Base-by-base conservation (phyloP, 2,113 vertebrate species). In the Pongo abelii region DNA sequence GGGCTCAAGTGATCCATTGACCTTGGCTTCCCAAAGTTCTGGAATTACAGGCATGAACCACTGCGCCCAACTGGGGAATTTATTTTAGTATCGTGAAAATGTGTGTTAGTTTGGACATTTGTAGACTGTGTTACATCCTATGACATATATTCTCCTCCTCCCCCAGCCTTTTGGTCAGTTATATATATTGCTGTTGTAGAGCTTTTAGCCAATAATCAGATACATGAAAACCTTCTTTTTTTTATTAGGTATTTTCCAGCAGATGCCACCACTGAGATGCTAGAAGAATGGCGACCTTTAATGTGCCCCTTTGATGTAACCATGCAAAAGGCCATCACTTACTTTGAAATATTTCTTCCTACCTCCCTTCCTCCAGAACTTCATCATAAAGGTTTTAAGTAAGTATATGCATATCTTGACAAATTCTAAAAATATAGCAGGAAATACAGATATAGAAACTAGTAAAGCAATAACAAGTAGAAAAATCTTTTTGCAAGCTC, bases 221-320 rank as follows among this genome's bases (percentile, higher is more conserved):
- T 90, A 77, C 16, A 69, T 70, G 72, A 81, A 95, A 95, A 90
- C 20, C 8, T 97, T 84, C 38, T 48, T 92, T 61, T 61, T 64
- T 90, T 79, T 96, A 70, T 55, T 98, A 99, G 99, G n/a, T 99
- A 99, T 98, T 99, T 99, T 97, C 99, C 99, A 95, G 99, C 99
- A 97, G 98, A 98, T 78, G 99, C 99, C 79, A 99, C 99, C 91
- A 99, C 98, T 12, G 99, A 99, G 98, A 99, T 99, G 99, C 98
- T 99, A 80, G 99, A 99, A 95, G 99, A 99, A 97, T 99, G 99
- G 99, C 98, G 99, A 84, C 99, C 99, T 80, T 98, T 99, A 97
- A 99, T 99, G 98, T 99, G 99, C 96, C 99, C 99, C 6, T 99
- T 99, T 98, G 99, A 99, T 96, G 99, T 99, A 97, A 99, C 99